Evolutionary conservation across 1,140 invertebrate species (phyloP).

Genomic region (Olivierus martensii): DNA sequence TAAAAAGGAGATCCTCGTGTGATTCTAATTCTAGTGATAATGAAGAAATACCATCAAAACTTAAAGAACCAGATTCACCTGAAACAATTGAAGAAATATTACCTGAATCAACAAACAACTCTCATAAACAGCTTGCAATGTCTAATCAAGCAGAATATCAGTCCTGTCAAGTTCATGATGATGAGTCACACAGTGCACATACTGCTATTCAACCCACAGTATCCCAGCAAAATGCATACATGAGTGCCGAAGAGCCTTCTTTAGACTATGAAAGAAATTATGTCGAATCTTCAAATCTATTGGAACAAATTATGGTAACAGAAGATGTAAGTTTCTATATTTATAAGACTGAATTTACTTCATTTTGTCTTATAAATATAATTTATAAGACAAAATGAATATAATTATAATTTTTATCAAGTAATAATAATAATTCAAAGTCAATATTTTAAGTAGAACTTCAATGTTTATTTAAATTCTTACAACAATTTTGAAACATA

Average conservation of each 20-base stretch:
- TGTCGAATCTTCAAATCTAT: background rate
- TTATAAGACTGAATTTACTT: too few species aligned
- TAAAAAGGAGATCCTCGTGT: background rate
- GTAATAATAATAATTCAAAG: too few species aligned
- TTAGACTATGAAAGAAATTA: background rate
- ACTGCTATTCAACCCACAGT: background rate
- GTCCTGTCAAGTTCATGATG: background rate
- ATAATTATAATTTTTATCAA: too few species aligned
- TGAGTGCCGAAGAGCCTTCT: background rate
- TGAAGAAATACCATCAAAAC: constrained; percentile 1
- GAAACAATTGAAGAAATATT: background rate
- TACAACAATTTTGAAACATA: too few species aligned
- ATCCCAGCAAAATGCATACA: background rate
- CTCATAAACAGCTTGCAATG: background rate
- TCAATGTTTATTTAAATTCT: too few species aligned
- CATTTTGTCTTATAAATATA: too few species aligned
- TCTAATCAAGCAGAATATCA: background rate
- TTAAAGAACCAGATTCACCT: background rate
- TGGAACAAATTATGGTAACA: constrained; percentile 3
- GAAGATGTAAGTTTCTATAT: background rate
- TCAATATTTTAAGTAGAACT: too few species aligned
- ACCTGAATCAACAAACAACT: background rate
- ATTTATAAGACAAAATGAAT: too few species aligned
- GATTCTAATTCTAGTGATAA: background rate
- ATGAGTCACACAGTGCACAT: background rate